Evolutionary conservation across 2,113 vertebrate species (phyloP), one percentile per base, ranked within the genome.

Genomic region (Pangasianodon gigas): DNA sequence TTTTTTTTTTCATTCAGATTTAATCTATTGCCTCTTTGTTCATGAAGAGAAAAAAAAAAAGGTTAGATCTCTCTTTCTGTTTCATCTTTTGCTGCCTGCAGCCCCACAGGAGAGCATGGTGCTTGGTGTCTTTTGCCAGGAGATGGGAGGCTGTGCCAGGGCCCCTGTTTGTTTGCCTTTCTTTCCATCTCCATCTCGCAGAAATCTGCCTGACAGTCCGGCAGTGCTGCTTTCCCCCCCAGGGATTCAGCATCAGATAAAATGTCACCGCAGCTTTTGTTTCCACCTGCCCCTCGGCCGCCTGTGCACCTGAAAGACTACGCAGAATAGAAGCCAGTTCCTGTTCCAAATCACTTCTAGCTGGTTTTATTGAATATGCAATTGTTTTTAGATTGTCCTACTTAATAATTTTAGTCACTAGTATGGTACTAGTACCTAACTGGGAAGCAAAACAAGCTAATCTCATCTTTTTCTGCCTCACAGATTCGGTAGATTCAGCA

Each of bases 121-220:
- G 89, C 46, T 92, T 92, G 92, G 92, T 93, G 92, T 93, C 90
- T 90, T 29, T 86, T 86, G 91, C 93, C 94, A 92, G 93, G 92
- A 80, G 83, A 94, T 90, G 91, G 93, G 93, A 94, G 94, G 91
- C 93, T 94, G 94, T 93, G 93, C 92, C 94, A 94, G 91, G 92
- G 84, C 92, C 52, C 92, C 93, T 93, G 94, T 96, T 95, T 96
- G 93, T 94, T 95, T 95, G 93, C 90, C 93, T 94, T 92, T 92
- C 90, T 92, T 93, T 89, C 90, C 91, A 91, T 93, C 92, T 93
- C 93, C 93, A 91, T 94, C 89, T 90, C 62, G 71, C 85, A 93
- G 93, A 96, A 94, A 95, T 96, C 94, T 95, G 92, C 93, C 93
- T 94, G 95, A 96, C 96, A 95, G 93, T 94, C 95, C 85, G 87